phyloP scores from a whole-genome alignment of 2,888 invertebrate genomes.

The Dasysyrphus tricinctus region DNA sequence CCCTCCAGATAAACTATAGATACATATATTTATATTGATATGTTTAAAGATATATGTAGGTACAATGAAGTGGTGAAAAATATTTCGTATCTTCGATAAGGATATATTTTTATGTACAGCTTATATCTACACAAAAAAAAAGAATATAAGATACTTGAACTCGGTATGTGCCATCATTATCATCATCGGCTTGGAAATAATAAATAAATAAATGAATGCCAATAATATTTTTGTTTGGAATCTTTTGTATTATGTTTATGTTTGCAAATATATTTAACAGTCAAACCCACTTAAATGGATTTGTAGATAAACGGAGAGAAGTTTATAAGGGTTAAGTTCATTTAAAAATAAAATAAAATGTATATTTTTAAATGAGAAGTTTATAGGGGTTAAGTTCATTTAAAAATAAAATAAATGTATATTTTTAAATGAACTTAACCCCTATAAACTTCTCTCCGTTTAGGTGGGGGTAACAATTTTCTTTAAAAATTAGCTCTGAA shows the following conservation, averaged over 20 bases:
- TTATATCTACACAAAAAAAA: neutral
- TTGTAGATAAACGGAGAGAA: too few species aligned
- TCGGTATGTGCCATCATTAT: slow-evolving; percentile 6
- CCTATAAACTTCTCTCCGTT: too few species aligned
- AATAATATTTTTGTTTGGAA: slow-evolving; percentile 57
- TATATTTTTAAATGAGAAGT: too few species aligned
- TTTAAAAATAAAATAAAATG: too few species aligned
- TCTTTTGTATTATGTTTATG: neutral
- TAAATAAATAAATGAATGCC: slow-evolving; percentile 67
- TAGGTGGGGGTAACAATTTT: too few species aligned
- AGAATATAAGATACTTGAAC: slow-evolving; percentile 33
- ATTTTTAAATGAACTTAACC: too few species aligned
- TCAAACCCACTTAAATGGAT: neutral
- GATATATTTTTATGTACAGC: slow-evolving; percentile 20
- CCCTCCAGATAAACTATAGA: slow-evolving; percentile 5
- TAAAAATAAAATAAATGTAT: too few species aligned
- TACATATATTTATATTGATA: neutral
- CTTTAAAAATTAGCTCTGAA: too few species aligned
- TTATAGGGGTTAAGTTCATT: too few species aligned
- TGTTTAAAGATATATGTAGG: neutral
- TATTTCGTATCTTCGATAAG: slow-evolving; percentile 37
- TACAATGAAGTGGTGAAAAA: slow-evolving; percentile 38
- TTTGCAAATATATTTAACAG: neutral
- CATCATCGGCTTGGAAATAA: slow-evolving; percentile 21
- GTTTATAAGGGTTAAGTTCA: too few species aligned